Evolutionary conservation across 23 tunicate species (phyloP).

Genomic region (Botrylloides violaceus): DNA sequence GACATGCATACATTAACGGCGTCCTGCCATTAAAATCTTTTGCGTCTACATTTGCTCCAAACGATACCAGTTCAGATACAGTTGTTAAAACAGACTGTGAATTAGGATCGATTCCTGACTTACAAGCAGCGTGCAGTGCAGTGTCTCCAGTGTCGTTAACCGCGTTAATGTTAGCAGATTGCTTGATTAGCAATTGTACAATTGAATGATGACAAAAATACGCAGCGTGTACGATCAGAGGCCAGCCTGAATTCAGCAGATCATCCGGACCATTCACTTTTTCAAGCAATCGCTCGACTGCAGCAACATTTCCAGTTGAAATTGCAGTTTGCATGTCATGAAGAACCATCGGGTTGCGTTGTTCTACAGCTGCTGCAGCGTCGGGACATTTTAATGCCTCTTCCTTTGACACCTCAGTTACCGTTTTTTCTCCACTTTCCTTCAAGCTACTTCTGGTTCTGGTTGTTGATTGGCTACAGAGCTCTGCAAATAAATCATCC

Average conservation of each 20-base stretch:
- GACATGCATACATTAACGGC: constrained; percentile 39
- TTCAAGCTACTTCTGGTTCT: not conserved
- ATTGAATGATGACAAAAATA: constrained; percentile 38
- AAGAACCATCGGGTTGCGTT: not conserved
- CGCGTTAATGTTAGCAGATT: constrained; percentile 35
- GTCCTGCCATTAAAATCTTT: constrained; percentile 37
- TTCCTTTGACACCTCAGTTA: no score
- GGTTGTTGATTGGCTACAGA: not conserved
- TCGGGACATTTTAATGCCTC: no score
- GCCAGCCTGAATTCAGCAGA: constrained; percentile 56
- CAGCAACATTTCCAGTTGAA: not conserved
- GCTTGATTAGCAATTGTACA: constrained; percentile 23
- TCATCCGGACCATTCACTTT: not conserved
- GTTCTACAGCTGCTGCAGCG: not conserved
- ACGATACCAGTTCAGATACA: constrained; percentile 11
- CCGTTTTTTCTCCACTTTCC: not conserved
- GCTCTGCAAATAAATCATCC: not conserved
- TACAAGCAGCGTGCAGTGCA: constrained; percentile 57
- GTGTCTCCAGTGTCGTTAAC: constrained; percentile 30
- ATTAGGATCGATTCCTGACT: not conserved
- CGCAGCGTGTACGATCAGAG: constrained; percentile 49
- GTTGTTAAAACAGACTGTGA: not conserved
- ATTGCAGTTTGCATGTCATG: constrained; percentile 22
- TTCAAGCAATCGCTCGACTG: not conserved
- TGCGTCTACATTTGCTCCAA: constrained; percentile 25